Evolutionary conservation across 2,113 vertebrate species (phyloP), one percentile per base, ranked within the genome.

Genomic region (Nymphicus hollandicus): DNA sequence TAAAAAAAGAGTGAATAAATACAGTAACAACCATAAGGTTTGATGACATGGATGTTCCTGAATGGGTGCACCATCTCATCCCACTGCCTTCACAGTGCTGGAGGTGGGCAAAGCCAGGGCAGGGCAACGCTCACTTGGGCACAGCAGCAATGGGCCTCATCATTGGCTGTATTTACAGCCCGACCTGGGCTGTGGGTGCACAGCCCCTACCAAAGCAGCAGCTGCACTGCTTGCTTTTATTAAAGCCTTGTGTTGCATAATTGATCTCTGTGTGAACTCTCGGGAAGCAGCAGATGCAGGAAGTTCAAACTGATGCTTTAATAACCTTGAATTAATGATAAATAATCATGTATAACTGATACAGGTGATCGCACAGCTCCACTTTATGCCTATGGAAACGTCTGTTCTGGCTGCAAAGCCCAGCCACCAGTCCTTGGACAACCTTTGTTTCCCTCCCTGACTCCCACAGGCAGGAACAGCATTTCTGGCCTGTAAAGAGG

Each of bases 261-360:
- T 81, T 76, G 86, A 83, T 89, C 31, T 58, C 49, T 81, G 50
- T 5, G 19, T 90, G 76, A 95, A 47, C 82, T 60, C 82, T 68
- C 44, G 69, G 76, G 90, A 96, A 91, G 73, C 64, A 78, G 92
- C 89, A 96, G 91, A 55, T 78, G 90, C 90, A 88, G 73, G 74
- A 23, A 77, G 85, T 17, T 86, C 81, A 91, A 89, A 55, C 58
- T 7, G 2, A 3, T 39, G 94, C 72, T 83, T 95, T 93, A 39
- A 74, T 88, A 90, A 71, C 56, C 68, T 71, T 22, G 28, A 43
- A 25, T 90, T 88, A 93, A 74, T 25, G 88, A 86, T 86, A 89
- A 95, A 94, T 85, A 91, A 52, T 84, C 69, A 81, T 20, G 55
- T 84, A 5, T 49, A 61, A 61, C 52, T 56, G 90, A 90, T 65